Evolutionary conservation across 1,140 invertebrate species (phyloP), one percentile per base, ranked within the genome.

Genomic region (Drosophila fuyamai): DNA sequence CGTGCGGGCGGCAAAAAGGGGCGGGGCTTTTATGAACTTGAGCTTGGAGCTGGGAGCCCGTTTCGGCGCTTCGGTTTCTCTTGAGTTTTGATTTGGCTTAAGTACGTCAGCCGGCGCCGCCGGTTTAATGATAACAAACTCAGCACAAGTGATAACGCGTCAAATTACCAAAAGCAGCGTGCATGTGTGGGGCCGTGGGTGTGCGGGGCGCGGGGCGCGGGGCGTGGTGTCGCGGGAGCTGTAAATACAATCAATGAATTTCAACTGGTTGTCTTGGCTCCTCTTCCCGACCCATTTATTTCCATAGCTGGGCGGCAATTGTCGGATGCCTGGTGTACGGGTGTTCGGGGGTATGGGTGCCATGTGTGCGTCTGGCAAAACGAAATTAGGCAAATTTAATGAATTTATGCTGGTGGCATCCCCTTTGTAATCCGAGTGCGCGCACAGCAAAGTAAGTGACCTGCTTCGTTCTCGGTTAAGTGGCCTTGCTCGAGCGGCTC

Each of bases 221-320:
- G 23, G 16, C 27, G n/a, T 40, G 55, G 36, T 54, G 66, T 77
- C 72, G 70, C 61, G 79, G 83, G 80, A 67, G 84, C 61, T 88
- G 83, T 89, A 88, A 88, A 88, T 88, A 88, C 83, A 89, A 88
- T 88, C 83, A 88, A 88, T 88, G 84, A 88, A 88, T 89, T 89
- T 89, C 84, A 88, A 88, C 83, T 83, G 83, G 83, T 88, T 88
- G 83, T 80, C 84, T 76, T 88, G 71, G 61, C 67, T 50, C 61
- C 68, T 9, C 14, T 18, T 14, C 72, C 46, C 68, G n/a, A 0
- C 65, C 58, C 76, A 79, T 76, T 70, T 59, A 70, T 62, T 65
- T 65, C 48, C 55, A 63, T 43, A 38, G 48, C 57, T 41, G 27
- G 55, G 38, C 41, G 50, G 53, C 82, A 81, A 80, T 85, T 76